phyloP scores from a whole-genome alignment of 2,113 vertebrate genomes.

The Nothobranchius furzeri region DNA sequence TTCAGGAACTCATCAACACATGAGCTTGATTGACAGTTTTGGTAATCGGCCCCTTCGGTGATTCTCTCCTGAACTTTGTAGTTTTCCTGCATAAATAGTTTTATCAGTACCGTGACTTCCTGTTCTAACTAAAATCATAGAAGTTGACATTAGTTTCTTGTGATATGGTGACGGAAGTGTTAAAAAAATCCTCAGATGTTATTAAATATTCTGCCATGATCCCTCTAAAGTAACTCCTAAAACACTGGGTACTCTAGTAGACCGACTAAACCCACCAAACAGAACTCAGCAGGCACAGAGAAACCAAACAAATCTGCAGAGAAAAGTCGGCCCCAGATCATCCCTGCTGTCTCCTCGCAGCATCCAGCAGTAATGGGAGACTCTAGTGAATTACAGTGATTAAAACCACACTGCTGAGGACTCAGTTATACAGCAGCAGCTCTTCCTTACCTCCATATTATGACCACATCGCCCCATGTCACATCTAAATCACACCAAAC shows the following conservation, averaged over 20 bases:
- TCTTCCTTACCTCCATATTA: not conserved
- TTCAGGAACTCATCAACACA: too few species aligned
- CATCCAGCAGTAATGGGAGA: conserved; percentile 11
- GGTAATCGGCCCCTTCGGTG: too few species aligned
- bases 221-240: too few species aligned
- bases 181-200: too few species aligned
- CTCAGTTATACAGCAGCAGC: not conserved
- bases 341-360: conserved; percentile 25
- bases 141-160: too few species aligned
- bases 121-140: too few species aligned
- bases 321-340: conserved; percentile 15
- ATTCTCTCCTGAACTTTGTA: too few species aligned
- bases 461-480: conserved; percentile 1
- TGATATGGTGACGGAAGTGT: too few species aligned
- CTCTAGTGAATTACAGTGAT: conserved; percentile 15
- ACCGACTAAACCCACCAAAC: conserved; percentile 13
- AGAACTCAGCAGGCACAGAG: conserved; percentile 31
- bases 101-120: too few species aligned
- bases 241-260: not conserved
- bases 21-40: too few species aligned
- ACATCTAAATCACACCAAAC: conserved; percentile 14
- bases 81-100: too few species aligned
- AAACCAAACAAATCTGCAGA: conserved; percentile 26
- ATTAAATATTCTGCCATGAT: too few species aligned
- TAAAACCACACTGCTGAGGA: conserved; percentile 21